phyloP scores from a whole-genome alignment of 2,113 vertebrate genomes.

The Nipponia nippon region DNA sequence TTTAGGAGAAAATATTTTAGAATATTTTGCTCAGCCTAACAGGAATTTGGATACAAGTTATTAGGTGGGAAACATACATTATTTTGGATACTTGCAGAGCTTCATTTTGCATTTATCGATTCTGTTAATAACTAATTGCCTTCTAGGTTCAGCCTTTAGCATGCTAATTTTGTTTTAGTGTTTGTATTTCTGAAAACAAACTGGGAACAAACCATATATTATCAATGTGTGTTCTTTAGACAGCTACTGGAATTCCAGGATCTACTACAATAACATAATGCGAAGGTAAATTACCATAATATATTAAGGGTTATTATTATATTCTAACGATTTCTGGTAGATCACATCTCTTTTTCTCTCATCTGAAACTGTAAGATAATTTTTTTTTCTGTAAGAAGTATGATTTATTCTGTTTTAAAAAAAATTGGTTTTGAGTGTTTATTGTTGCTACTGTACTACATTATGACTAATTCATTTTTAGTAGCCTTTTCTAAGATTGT shows the following conservation, averaged over 20 bases:
- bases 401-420: not conserved
- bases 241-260: conserved; percentile 50
- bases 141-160: conserved; percentile 58
- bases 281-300: conserved; percentile 62
- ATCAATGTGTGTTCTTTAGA: conserved; percentile 54
- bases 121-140: conserved; percentile 59
- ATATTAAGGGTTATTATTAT: conserved; percentile 46
- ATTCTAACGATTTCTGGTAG: conserved; percentile 17
- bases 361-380: not conserved
- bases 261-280: conserved; percentile 41
- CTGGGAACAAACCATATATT: conserved; percentile 62
- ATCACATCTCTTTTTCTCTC: not conserved
- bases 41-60: conserved; percentile 30
- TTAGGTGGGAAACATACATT: not conserved
- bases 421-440: not conserved
- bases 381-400: not conserved
- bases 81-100: conserved; percentile 26
- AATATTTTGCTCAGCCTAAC: conserved; percentile 20
- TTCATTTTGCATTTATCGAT: conserved; percentile 62
- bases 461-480: conserved; percentile 21
- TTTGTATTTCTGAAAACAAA: conserved; percentile 71
- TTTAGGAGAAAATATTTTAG: conserved; percentile 3
- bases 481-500: not conserved
- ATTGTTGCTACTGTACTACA: not conserved
- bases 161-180: conserved; percentile 71